These are phyloP conservation scores for Quadroppia sp. DNA, from an alignment of 2,888 invertebrate species.

Conservation along the genomic window DNA sequence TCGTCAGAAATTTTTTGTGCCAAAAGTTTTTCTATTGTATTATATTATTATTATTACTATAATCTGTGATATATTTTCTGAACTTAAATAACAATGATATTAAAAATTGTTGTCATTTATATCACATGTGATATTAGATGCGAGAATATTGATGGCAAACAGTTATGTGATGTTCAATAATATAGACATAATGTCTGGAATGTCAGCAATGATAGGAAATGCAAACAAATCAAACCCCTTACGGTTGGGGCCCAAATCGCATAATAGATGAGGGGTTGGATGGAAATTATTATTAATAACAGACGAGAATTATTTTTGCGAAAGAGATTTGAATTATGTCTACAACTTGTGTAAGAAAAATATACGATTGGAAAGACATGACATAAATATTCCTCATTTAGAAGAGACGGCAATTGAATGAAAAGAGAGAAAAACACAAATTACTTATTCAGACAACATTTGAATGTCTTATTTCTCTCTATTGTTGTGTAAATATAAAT, in stretches of 20 bases:
- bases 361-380: conserved; percentile 7
- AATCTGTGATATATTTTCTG: too few species aligned
- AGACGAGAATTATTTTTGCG: background rate
- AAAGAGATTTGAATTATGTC: background rate
- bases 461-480: conserved; percentile 20
- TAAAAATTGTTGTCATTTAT: too few species aligned
- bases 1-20: background rate
- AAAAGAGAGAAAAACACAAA: background rate
- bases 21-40: background rate
- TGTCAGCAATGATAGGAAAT: conserved; percentile 26
- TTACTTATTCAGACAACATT: background rate
- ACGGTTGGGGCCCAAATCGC: too few species aligned
- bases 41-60: too few species aligned
- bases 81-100: too few species aligned
- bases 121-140: background rate
- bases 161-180: conserved; percentile 26
- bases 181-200: background rate
- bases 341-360: background rate
- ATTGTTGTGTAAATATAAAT: conserved; percentile 35
- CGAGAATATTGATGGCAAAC: conserved; percentile 19
- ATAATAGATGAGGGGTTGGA: background rate
- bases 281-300: conserved; percentile 11
- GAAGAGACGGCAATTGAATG: background rate
- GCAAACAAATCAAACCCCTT: conserved; percentile 18
- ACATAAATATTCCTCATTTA: conserved; percentile 13